These are phyloP conservation scores for Psophia crepitans DNA, from an alignment of 2,113 vertebrate genomes.

Conservation along the genomic window DNA sequence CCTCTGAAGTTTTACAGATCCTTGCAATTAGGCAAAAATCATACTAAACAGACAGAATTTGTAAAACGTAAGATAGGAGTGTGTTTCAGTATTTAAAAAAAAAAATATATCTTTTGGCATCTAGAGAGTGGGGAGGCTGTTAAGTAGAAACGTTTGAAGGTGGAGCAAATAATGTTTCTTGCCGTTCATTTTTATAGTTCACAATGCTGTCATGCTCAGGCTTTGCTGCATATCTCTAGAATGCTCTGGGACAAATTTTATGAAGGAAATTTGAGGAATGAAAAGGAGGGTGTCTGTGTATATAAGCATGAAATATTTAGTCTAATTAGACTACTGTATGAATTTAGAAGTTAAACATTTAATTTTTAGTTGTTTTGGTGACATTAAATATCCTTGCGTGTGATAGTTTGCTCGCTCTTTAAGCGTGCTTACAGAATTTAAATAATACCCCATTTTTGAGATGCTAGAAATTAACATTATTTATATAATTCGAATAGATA, in stretches of 20 bases:
- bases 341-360: not conserved
- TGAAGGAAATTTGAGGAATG: not conserved
- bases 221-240: not conserved
- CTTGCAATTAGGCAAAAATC: not conserved
- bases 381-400: not conserved
- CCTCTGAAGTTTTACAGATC: not conserved
- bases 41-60: not conserved
- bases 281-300: not conserved
- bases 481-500: not conserved
- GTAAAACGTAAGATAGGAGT: not conserved
- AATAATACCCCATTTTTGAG: not conserved
- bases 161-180: not conserved
- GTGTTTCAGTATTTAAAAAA: not conserved
- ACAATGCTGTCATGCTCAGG: not conserved
- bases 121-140: not conserved
- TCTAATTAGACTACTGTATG: not conserved
- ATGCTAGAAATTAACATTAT: not conserved
- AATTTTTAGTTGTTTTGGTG: not conserved
- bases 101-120: not conserved
- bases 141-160: not conserved
- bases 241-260: not conserved
- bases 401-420: not conserved
- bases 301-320: not conserved
- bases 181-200: not conserved
- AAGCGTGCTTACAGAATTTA: not conserved